A percentile compares a stretch with the other conserved stretches of the same genome.
Evolutionary conservation across 2,888 invertebrate species (phyloP).

Genomic region (Ligdia adustata): DNA sequence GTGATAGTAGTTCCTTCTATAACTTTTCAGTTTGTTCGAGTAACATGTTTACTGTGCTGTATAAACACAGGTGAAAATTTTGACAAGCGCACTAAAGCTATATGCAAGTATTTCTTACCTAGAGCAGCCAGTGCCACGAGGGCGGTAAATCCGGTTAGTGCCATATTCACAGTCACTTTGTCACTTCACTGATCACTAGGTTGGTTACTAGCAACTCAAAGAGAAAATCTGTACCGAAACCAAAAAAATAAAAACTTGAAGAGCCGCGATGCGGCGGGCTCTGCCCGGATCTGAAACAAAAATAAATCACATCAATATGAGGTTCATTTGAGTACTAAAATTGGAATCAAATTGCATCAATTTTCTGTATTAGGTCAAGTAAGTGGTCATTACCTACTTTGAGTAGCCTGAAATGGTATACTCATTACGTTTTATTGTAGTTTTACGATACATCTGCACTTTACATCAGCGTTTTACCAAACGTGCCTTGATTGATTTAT

Average conservation of each 20-base stretch:
- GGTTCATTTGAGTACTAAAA: slow-evolving; percentile 5
- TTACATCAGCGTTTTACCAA: neutral
- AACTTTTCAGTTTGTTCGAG: too few species aligned
- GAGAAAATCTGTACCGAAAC: slow-evolving; percentile 46
- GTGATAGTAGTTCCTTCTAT: too few species aligned
- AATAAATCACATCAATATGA: slow-evolving; percentile 27
- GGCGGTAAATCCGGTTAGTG: slow-evolving; percentile 64
- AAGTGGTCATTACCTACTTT: slow-evolving; percentile 8
- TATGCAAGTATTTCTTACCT: slow-evolving; percentile 65
- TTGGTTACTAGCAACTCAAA: slow-evolving; percentile 54
- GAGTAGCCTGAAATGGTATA: slow-evolving; percentile 1
- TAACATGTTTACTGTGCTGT: too few species aligned
- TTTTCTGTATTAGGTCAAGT: slow-evolving; percentile 8
- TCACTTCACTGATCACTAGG: slow-evolving; percentile 73
- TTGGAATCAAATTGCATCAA: slow-evolving; percentile 21
- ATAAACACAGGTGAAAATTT: neutral
- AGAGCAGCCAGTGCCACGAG: slow-evolving; percentile 74
- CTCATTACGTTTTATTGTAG: slow-evolving; percentile 10
- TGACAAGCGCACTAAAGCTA: neutral
- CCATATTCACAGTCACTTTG: slow-evolving; percentile 66
- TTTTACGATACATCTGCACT: slow-evolving; percentile 3
- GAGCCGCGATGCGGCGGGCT: slow-evolving; percentile 77
- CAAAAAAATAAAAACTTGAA: slow-evolving; percentile 51
- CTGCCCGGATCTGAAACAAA: slow-evolving; percentile 76
- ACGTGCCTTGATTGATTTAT: neutral